Base-by-base conservation (phyloP, 2,113 vertebrate species). In the Colaptes auratus region DNA sequence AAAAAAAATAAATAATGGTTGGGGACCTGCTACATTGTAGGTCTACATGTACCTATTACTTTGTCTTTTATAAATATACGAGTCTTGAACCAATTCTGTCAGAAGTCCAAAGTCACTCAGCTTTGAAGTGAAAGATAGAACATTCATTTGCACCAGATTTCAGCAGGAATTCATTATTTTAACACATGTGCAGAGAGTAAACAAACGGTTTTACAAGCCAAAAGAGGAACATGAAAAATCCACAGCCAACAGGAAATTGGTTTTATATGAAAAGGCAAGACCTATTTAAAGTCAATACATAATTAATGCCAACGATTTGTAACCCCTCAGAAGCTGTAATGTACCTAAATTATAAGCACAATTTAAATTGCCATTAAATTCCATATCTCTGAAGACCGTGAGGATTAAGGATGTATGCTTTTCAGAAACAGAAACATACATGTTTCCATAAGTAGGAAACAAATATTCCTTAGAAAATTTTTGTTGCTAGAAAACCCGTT, bases 151-250 rank as follows among this genome's bases (percentile, higher is more conserved):
- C 59, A 67, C 46, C 73, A 92, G 85, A 91, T 88, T 89, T 95
- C 73, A 92, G 11, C 50, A 92, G 94, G 87, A 96, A 90, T 88
- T 93, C 14, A 91, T 96, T 94, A 96, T 82, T 95, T 80, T 67
- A 92, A 61, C 82, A 92, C 95, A 82, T 96, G 76, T 93, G 89
- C 6, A 65, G 21, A 77, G n/a, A 74, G 52, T 89, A 94, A 96
- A 91, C 55, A 91, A 81, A 75, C 1, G 15, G 17, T 70, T 96
- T 96, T 90, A 96, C 85, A 95, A 95, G 82, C 70, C 88, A 76
- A 76, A 94, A 87, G 79, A 91, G 58, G 33, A 92, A 77, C 23
- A 87, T 2, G 3, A 79, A 94, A 92, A 82, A 74, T 67, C 31
- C 35, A 78, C 14, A 92, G 52, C 46, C 42, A 60, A 69, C 75